A percentile compares a stretch with the other conserved stretches of the same genome.
Conservation (phyloP, 2,113 vertebrate species). For the Rynchops niger region DNA sequence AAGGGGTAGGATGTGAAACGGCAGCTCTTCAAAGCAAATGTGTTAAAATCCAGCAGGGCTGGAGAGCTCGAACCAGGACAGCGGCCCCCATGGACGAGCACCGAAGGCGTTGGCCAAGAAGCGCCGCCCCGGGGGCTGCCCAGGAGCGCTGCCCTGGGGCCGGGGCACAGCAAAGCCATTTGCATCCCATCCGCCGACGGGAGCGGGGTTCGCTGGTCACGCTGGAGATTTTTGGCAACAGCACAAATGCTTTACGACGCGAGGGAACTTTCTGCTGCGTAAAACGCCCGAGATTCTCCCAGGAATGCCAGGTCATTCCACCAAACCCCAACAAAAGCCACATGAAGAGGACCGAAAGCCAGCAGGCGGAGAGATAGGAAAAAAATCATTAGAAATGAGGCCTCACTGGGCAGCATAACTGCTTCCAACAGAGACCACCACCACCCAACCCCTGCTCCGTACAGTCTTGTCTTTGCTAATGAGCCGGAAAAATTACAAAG, state of each 20-base stretch:
- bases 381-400: background rate
- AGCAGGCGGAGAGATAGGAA: background rate
- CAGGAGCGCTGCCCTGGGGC: background rate
- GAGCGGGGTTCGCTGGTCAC: fast-evolving
- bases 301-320: background rate
- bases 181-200: fast-evolving
- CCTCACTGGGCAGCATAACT: background rate
- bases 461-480: background rate
- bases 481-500: background rate
- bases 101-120: background rate
- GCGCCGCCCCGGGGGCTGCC: background rate
- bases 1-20: background rate
- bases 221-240: background rate
- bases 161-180: background rate
- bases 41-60: background rate
- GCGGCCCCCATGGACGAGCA: background rate
- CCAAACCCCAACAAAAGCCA: background rate
- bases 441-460: fast-evolving
- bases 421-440: background rate
- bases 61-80: background rate
- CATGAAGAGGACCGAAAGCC: background rate
- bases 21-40: background rate
- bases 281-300: background rate
- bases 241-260: background rate
- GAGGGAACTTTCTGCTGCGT: background rate